Base-by-base conservation (phyloP, 2,113 vertebrate species). In the Lagopus leucura region DNA sequence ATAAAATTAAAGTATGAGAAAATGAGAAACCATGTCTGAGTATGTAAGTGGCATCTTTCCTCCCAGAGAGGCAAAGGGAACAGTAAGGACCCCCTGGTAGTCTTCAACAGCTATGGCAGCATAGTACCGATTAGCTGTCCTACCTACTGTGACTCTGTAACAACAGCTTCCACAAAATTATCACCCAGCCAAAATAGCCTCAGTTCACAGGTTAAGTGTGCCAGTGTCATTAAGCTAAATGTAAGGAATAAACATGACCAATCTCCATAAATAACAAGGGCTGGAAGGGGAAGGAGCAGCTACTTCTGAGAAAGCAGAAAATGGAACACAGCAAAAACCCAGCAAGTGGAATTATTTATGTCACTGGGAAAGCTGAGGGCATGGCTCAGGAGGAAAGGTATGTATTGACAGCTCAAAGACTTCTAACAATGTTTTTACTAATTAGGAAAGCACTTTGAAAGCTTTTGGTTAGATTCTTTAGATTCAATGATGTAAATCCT, bases 151-250 rank as follows among this genome's bases (percentile, higher is more conserved):
- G 89, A 95, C 84, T 36, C 50, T 27, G 67, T 72, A 88, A 81
- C 83, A 70, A 75, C 94, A 92, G 42, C 45, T 79, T 73, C 81
- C 85, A 71, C 54, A 65, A 91, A 90, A 91, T 87, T 40, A 69
- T 14, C 2, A 2, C 14, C 40, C 66, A 79, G 40, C 5, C 54
- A 54, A 61, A 94, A 66, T 8, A 79, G 73, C 38, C 64, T 5
- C 2, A 38, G 86, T 63, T 87, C 89, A 89, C 36, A 76, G 86
- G 77, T 70, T 76, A 95, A 91, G 45, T 74, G 45, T 87, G 64
- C n/a, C 79, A 40, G 10, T 93, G 74, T 79, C 87, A 73, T 34
- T 61, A 82, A 61, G 40, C 25, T 70, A 92, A 90, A 38, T 15
- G 18, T 57, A 77, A 84, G 73, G 75, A 94, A 78, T 45, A 93